Conservation (phyloP, 30 jellyfish, hydroid and myxozoan genomes). For the Mastigias papua region DNA sequence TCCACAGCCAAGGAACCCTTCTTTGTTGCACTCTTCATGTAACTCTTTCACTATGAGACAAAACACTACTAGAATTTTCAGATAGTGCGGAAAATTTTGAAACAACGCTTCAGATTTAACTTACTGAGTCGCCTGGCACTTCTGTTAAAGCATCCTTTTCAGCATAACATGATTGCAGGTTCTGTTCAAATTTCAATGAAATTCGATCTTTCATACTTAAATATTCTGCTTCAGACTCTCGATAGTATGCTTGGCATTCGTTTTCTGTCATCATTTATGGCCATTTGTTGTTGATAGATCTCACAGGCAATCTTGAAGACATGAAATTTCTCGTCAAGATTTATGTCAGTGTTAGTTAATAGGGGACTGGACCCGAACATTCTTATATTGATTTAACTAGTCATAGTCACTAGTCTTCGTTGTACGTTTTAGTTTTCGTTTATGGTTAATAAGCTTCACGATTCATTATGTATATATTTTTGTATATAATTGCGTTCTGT, state of each 20-base stretch:
- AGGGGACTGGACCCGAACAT: no score
- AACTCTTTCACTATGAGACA: slow-evolving; percentile 7
- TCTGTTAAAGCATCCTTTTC: neutral
- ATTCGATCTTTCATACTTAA: slow-evolving; percentile 5
- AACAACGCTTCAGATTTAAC: slow-evolving; percentile 3
- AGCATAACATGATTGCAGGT: no score
- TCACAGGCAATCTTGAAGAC: neutral
- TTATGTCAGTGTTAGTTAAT: no score
- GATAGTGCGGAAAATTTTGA: neutral
- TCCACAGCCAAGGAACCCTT: slow-evolving; percentile 22
- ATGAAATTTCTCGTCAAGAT: neutral
- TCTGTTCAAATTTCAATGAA: neutral
- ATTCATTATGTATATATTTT: no score
- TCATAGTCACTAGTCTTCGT: no score
- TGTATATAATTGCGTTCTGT: no score
- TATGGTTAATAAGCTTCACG: no score
- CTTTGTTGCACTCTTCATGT: slow-evolving; percentile 18
- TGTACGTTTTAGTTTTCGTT: no score
- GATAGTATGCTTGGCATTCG: neutral
- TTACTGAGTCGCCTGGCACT: slow-evolving; percentile 14
- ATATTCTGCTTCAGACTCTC: neutral
- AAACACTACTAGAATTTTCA: neutral
- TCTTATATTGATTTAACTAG: no score
- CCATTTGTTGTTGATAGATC: no score
- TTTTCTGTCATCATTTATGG: neutral